A percentile compares a stretch with the other conserved stretches of the same genome.
Evolutionary conservation across 2,797 vertebrate genomes (phyloP).

Genomic region (Galagoides demidoff): DNA sequence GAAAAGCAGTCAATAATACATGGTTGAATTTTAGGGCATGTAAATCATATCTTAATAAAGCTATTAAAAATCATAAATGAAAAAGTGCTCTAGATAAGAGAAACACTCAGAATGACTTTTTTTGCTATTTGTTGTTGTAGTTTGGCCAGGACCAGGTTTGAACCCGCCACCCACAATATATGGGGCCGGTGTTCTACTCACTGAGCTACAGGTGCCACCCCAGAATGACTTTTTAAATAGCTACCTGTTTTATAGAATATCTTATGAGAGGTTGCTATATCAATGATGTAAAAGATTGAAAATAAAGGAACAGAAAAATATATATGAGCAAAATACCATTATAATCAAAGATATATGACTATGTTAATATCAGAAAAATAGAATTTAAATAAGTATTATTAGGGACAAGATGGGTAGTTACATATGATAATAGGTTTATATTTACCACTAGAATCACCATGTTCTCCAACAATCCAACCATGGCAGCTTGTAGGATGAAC

Average conservation of each 20-base stretch:
- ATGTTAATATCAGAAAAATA: neutral
- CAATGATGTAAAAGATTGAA: neutral
- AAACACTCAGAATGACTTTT: neutral
- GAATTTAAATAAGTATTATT: neutral
- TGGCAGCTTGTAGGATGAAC: constrained; percentile 96
- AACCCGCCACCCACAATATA: no score
- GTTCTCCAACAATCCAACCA: constrained; percentile 97
- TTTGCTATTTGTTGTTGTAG: no score
- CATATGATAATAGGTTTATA: neutral
- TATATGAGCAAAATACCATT: neutral
- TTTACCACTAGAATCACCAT: constrained; percentile 98
- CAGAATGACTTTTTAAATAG: neutral
- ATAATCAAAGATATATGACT: neutral
- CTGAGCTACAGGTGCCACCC: no score
- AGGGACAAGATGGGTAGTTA: neutral
- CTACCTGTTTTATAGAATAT: neutral
- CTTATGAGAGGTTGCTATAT: constrained; percentile 6
- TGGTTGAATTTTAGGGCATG: neutral
- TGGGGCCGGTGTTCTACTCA: no score
- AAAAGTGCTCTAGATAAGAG: neutral
- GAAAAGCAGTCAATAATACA: neutral
- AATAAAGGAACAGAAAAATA: constrained; percentile 29
- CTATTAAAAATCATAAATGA: neutral
- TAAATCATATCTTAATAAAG: neutral
- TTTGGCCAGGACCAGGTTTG: no score